Evolutionary conservation across 2,113 vertebrate genomes (phyloP), one percentile per base, ranked within the genome.

Genomic region (Serinus canaria): DNA sequence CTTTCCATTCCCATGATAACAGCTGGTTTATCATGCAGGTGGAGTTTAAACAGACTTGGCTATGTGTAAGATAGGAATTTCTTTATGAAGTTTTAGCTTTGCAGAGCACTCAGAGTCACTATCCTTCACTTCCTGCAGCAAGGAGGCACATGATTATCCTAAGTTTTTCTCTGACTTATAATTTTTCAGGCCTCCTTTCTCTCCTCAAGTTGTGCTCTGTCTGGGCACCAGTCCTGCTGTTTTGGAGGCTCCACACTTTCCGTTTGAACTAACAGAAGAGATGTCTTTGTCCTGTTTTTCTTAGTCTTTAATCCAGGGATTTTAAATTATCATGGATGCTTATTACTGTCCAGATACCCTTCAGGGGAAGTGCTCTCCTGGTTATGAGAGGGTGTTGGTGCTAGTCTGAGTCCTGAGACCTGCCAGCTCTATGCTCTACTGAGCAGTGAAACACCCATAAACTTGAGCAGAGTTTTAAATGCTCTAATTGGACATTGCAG

Each of bases 151-250:
- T 18, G 37, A 37, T 67, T 76, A 62, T 66, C 43, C 41, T 41
- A n/a, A 49, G 9, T 37, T 50, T 83, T 79, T 67, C 25, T 70
- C 53, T 31, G 20, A 87, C 44, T 37, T 62, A 47, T 0, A 10
- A 5, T n/a, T 87, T 75, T 82, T 62, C 39, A 62, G 68, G 44
- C 41, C 33, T 74, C 14, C 31, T 80, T 87, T 77, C n/a, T 55
- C 41, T 33, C 11, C 44, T n/a, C 0, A 0, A 37, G 14, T 33
- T 79, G 19, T 70, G 50, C 31, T 16, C 2, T 39, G 21, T 14
- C 43, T 75, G 46, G 24, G 21, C 53, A 33, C 30, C 31, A 15
- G 13, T 35, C 33, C 41, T 69, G 43, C 69, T 78, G 25, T 7
- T 14, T 67, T 50, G 46, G 44, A 11, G 4, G 46, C 50, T 88